Conservation (phyloP, 2,888 invertebrate genomes). For the Tortricodes alternella region DNA sequence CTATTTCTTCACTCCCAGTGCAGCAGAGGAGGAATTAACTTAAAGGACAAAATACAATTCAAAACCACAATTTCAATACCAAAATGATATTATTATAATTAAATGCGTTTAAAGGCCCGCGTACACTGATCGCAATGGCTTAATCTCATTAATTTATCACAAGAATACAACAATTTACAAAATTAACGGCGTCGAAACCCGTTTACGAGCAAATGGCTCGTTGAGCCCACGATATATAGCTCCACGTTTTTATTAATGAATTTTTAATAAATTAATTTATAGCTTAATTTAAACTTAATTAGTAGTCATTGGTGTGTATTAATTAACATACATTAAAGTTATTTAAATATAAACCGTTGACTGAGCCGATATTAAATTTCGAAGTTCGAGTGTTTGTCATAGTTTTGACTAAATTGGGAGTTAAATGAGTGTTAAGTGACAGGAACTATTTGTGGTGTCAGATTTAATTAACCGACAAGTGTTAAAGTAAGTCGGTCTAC, state of each 20-base stretch:
- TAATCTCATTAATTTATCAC: conserved; percentile 65
- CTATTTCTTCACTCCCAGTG: no score
- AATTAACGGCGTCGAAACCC: conserved; percentile 59
- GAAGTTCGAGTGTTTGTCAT: conserved; percentile 18
- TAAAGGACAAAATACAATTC: no score
- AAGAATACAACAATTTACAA: conserved; percentile 67
- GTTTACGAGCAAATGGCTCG: conserved; percentile 52
- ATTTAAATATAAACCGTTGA: conserved; percentile 6
- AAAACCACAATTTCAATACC: no score
- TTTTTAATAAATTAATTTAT: conserved; percentile 79
- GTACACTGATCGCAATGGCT: conserved; percentile 44
- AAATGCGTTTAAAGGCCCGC: conserved; percentile 37
- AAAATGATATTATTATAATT: conserved; percentile 37
- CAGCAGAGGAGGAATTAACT: no score
- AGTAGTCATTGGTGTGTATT: conserved; percentile 58
- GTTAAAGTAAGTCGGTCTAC: conserved; percentile 24
- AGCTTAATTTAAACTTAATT: conserved; percentile 70
- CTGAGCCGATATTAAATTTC: conserved; percentile 21
- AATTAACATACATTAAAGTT: conserved; percentile 41
- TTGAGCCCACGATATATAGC: conserved; percentile 51
- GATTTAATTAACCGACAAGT: conserved; percentile 29
- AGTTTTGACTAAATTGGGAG: conserved; percentile 5
- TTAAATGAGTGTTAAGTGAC: conserved; percentile 17
- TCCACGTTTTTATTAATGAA: conserved; percentile 59
- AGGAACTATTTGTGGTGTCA: conserved; percentile 29